Evolutionary conservation across 2,888 invertebrate species (phyloP).

Genomic region (Steinernema scapterisci): DNA sequence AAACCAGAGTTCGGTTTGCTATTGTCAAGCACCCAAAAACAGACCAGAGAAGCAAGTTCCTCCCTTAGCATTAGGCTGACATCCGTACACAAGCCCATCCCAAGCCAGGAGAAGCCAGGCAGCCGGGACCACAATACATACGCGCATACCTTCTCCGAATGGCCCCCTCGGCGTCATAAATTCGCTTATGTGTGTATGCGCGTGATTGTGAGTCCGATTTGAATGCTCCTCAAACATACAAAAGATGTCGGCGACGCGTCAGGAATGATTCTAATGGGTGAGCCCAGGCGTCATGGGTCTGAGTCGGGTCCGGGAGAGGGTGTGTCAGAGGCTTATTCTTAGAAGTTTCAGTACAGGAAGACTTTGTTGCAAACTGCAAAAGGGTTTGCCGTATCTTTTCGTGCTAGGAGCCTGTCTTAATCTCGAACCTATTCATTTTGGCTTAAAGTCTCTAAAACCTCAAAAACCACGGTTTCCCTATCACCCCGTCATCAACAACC

Average conservation of each 20-base stretch:
- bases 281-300: no score
- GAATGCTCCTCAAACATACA: conserved; percentile 22
- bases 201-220: background rate
- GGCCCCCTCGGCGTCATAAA: background rate
- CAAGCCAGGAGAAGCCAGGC: background rate
- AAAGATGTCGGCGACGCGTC: background rate
- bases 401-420: no score
- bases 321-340: no score
- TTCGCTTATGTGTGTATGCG: background rate
- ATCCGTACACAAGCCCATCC: background rate
- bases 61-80: conserved; percentile 7
- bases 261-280: no score
- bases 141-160: conserved; percentile 3
- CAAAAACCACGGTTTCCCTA: no score
- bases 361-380: no score
- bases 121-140: background rate
- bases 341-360: no score
- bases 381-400: no score
- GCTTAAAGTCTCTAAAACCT: no score
- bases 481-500: no score
- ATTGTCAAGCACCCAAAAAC: background rate
- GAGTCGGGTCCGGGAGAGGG: no score
- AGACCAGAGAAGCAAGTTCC: conserved; percentile 14
- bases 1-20: background rate
- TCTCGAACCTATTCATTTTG: no score